Base-by-base conservation (phyloP, 2,888 invertebrate species). In the Dioctria rufipes region DNA sequence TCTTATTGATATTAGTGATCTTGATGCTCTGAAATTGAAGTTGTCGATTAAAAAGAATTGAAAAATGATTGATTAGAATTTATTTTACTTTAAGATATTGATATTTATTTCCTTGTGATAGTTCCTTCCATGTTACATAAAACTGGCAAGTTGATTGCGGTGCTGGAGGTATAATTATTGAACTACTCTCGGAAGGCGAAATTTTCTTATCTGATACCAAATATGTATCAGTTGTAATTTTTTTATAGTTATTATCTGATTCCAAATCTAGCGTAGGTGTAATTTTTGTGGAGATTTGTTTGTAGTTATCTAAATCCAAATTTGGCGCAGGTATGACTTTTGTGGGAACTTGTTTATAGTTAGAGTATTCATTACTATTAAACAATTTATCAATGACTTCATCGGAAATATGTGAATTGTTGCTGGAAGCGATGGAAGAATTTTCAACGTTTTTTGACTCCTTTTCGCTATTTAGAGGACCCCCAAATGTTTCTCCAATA, bases 381-480 rank as follows among this genome's bases (percentile, higher is more conserved):
- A 89, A 89, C 3, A 89, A 83, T 82, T 88, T 88, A 81, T 89
- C 89, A 25, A 89, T 87, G 9, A 88, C 87, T 39, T 88, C 88
- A 83, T 89, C 89, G 1, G 89, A 86, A 66, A 89, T 88, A 71
- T 85, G 85, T 8, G 87, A 81, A 67, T 85, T 85, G 39, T 5
- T 11, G 3, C 46, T n/a, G 3, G 65, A 65, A 8, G 49, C 51
- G 40, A 60, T 71, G 3, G 84, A 51, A 2, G 66, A 83, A 82
- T 86, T 86, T 58, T 85, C 82, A 8, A 85, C 85, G 80, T 86
- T 85, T 43, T 85, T 85, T 3, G 73, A 83, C 37, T 85, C 84
- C 61, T 86, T 85, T 0, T 51, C 37, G n/a, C 11, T 75, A 37
- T 5, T 43, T 40, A 87, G 86, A 3, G 86, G 39, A 61, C 8